Percentiles rank a stretch among this genome's conserved stretches.
phyloP scores from a whole-genome alignment of 2,888 invertebrate species.

The Cryptosula pallasiana region DNA sequence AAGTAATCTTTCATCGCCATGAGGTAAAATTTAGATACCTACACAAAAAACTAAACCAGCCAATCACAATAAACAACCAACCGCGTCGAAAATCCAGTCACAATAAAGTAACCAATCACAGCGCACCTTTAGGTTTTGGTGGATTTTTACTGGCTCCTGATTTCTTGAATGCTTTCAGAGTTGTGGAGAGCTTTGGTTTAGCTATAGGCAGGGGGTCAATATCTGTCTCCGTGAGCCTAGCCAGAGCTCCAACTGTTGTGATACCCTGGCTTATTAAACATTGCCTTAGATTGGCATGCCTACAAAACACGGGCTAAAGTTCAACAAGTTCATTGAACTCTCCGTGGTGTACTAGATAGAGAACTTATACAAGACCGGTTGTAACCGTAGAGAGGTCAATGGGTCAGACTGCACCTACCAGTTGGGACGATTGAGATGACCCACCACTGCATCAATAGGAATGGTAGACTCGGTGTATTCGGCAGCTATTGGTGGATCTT shows the following conservation, averaged over 20 bases:
- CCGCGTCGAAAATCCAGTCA: too few species aligned
- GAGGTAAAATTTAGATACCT: too few species aligned
- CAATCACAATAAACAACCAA: too few species aligned
- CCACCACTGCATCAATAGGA: neutral
- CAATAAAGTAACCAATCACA: too few species aligned
- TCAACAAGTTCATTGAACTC: too few species aligned
- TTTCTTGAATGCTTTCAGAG: constrained; percentile 2
- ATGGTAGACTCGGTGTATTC: neutral
- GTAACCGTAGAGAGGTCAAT: too few species aligned
- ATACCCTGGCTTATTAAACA: constrained; percentile 17
- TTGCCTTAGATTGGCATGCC: constrained; percentile 5
- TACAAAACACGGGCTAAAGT: too few species aligned
- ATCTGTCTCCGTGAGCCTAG: neutral
- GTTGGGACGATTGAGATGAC: neutral
- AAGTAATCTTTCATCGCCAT: too few species aligned
- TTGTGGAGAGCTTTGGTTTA: constrained; percentile 1
- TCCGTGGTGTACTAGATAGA: too few species aligned
- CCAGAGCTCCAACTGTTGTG: constrained; percentile 7
- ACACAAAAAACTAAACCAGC: too few species aligned
- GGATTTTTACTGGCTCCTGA: neutral
- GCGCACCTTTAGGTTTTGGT: neutral
- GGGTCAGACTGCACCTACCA: neutral
- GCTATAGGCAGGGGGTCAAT: neutral
- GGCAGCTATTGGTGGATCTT: neutral
- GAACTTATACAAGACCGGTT: too few species aligned